Base-by-base conservation (phyloP, 2,888 invertebrate species). In the Lamellibrachia columna region DNA sequence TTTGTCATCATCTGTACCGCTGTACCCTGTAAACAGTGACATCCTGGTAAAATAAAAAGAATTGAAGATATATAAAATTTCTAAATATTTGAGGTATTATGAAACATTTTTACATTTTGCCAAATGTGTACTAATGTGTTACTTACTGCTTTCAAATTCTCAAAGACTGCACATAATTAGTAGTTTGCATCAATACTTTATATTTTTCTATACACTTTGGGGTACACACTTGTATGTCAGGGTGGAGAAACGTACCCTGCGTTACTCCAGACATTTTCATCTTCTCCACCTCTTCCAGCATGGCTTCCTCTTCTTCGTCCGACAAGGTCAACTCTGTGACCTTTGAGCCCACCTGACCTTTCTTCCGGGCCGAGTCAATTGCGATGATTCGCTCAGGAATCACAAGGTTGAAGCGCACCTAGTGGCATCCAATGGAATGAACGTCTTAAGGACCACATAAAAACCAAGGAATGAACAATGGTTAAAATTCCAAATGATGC, bases 321-420 rank as follows among this genome's bases (percentile, higher is more conserved):
- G 93, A 92, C 15, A 90, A 90, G 7, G 92, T 92, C 92, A 52
- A 28, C 92, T 92, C 52, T 11, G 91, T 90, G 91, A 92, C 60
- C 40, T 92, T 90, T 75, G 75, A 75, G 22, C 75, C 22, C 22
- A n/a, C 75, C 22, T 52, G 58, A 91, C 91, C 91, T 91, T 91
- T 93, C 53, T 91, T 55, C 11, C 40, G 75, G 90, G 52, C 92
- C 6, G 92, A 28, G n/a, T 93, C 93, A 40, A 93, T 92, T 52
- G 93, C 92, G 22, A 94, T 92, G 55, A 94, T 93, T 60, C 93
- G 93, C 28, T 93, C 93, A 0, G 94, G 94, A 11, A 93, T 91
- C 3, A 90, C 91, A 3, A 92, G 92, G 53, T 93, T 92, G 53
- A 94, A 93, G 40, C 90, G 90, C 6, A 92, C 55, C 93, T 93